Conservation (phyloP, 2,113 vertebrate species). For the Edolisoma coerulescens region DNA sequence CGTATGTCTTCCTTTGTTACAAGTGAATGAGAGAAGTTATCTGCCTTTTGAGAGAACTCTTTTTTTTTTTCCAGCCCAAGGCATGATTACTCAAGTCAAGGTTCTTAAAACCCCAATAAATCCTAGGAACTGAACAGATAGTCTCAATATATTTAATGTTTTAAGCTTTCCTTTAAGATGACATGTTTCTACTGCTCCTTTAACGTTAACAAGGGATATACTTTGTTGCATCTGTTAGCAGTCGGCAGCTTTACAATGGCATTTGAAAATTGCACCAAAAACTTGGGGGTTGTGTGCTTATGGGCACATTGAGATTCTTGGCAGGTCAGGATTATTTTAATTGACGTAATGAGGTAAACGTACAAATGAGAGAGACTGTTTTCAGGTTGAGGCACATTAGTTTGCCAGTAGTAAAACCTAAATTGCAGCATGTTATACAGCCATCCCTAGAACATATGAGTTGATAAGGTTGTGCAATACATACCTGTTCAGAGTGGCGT, state of each 20-base stretch:
- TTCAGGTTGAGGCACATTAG: not conserved
- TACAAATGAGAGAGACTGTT: not conserved
- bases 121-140: not conserved
- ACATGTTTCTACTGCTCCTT: not conserved
- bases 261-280: not conserved
- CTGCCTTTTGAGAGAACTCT: not conserved
- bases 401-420: not conserved
- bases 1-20: not conserved
- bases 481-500: rapidly evolving
- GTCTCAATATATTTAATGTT: not conserved
- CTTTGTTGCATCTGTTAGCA: not conserved
- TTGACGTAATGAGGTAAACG: not conserved
- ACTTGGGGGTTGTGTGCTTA: not conserved
- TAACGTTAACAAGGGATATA: not conserved
- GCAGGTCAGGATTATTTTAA: not conserved
- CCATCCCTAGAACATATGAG: not conserved
- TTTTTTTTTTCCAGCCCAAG: not conserved
- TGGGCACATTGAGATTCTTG: not conserved
- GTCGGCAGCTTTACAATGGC: not conserved
- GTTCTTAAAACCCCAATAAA: not conserved
- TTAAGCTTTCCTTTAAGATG: not conserved
- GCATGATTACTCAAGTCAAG: not conserved
- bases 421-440: not conserved
- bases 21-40: not conserved
- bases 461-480: not conserved